phyloP scores from a whole-genome alignment of 2,888 invertebrate genomes.

The Cryptosula pallasiana region DNA sequence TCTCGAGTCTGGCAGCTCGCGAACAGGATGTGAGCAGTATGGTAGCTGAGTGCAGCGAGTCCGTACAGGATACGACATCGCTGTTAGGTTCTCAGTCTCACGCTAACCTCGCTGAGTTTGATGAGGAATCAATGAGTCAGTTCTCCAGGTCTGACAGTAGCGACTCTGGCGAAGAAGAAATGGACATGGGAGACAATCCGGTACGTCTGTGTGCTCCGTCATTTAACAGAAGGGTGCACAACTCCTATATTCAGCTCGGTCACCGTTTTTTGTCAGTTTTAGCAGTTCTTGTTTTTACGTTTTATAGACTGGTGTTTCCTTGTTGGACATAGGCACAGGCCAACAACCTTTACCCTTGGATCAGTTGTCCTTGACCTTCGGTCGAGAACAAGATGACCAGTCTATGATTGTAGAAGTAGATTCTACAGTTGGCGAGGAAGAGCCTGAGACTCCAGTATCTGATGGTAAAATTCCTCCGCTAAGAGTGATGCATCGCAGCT shows the following conservation, averaged over 20 bases:
- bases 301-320: neutral
- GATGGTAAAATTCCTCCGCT: neutral
- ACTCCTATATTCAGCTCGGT: too few relatives aligned
- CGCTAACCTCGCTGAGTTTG: constrained; percentile 11
- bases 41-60: constrained; percentile 15
- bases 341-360: neutral
- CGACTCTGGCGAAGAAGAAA: neutral
- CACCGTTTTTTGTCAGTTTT: too few relatives aligned
- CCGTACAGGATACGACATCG: neutral
- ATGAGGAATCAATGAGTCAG: constrained; percentile 9
- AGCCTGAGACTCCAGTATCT: neutral
- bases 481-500: constrained; percentile 20
- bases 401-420: constrained; percentile 20
- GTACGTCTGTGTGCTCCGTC: too few relatives aligned
- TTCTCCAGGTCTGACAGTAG: neutral
- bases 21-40: neutral
- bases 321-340: neutral
- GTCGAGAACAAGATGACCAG: neutral
- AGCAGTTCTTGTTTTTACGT: too few relatives aligned
- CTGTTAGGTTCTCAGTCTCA: constrained; percentile 16
- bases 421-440: neutral
- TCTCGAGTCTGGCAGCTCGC: neutral
- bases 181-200: constrained; percentile 9
- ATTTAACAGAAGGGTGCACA: too few relatives aligned
- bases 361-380: neutral